Conservation (phyloP, 2,888 invertebrate genomes). For the Hemithea aestivaria region DNA sequence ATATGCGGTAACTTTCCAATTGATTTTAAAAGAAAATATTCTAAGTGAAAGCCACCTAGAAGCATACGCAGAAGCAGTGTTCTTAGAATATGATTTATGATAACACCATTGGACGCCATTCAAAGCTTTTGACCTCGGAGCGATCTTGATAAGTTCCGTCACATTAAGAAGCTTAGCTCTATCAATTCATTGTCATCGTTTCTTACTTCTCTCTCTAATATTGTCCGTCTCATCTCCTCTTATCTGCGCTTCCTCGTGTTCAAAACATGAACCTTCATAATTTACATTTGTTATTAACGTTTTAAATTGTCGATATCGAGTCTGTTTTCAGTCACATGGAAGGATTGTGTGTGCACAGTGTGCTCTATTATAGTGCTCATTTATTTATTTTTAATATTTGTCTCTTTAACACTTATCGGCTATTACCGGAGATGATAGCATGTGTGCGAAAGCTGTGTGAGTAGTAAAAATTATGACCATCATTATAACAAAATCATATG, state of each 20-base stretch:
- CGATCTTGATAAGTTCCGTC: conserved; percentile 32
- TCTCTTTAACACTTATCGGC: conserved; percentile 29
- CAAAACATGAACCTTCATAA: conserved; percentile 12
- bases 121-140: conserved; percentile 32
- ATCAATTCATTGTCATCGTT: conserved; percentile 18
- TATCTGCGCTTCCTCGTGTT: conserved; percentile 1
- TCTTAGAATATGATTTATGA: conserved; percentile 8
- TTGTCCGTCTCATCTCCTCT: conserved; percentile 1
- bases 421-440: conserved; percentile 32
- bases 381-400: conserved; percentile 38
- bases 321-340: conserved; percentile 48
- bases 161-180: conserved; percentile 25
- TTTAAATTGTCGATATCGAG: conserved; percentile 34
- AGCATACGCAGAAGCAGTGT: too few relatives aligned
- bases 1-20: neutral
- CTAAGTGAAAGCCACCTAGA: too few relatives aligned
- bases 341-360: conserved; percentile 38
- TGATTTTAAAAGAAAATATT: too few relatives aligned
- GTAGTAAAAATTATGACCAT: conserved; percentile 20
- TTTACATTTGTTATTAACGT: conserved; percentile 23
- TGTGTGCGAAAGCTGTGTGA: conserved; percentile 49
- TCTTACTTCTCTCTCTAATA: conserved; percentile 5
- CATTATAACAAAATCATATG: neutral
- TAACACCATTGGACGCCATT: conserved; percentile 28
- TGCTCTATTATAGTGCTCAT: conserved; percentile 29